Evolutionary conservation across 2,888 invertebrate genomes (phyloP), one percentile per base, ranked within the genome.

Genomic region (Eilema sororculum): DNA sequence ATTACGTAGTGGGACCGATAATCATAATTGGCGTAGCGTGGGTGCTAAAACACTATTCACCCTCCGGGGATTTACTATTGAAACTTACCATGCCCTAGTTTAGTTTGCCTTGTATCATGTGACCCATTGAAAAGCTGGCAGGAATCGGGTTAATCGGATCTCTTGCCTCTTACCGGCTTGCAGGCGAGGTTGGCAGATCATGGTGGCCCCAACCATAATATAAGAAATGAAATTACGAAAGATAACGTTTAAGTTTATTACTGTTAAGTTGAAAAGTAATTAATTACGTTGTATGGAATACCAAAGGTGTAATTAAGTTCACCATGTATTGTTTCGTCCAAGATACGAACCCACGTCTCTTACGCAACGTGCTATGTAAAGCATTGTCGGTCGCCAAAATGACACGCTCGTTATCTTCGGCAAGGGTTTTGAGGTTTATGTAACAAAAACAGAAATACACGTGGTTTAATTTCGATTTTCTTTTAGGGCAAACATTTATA

Each of bases 301-400:
- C 63, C 63, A 12, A 63, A 25, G 28, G 41, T 46, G n/a, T 46
- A 63, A 63, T 63, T 46, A 28, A 63, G 46, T 25, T 28, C 25
- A 46, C 28, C 10, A 37, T 61, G 33, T 20, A 63, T 63, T 63
- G 63, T 63, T 63, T 63, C 28, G n/a, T 25, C 16, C 28, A n/a
- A 46, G 28, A 46, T 63, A 25, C 46, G 25, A 63, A 46, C 63
- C 28, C 63, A 63, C 63, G 46, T 46, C 25, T 25, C 28, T 63
- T 63, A 24, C 41, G 63, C 46, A 63, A 63, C 20, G 10, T 46
- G 12, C 46, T 63, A 46, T 28, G 8, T 46, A 63, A 46, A 46
- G 25, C 46, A 63, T 63, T 63, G 41, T 28, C 24, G n/a, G 22
- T 63, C 25, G 63, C 12, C 2, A 63, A 63, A 16, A 46, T 28